Conservation (phyloP, 1,140 invertebrate species). For the Megathymus violae region DNA sequence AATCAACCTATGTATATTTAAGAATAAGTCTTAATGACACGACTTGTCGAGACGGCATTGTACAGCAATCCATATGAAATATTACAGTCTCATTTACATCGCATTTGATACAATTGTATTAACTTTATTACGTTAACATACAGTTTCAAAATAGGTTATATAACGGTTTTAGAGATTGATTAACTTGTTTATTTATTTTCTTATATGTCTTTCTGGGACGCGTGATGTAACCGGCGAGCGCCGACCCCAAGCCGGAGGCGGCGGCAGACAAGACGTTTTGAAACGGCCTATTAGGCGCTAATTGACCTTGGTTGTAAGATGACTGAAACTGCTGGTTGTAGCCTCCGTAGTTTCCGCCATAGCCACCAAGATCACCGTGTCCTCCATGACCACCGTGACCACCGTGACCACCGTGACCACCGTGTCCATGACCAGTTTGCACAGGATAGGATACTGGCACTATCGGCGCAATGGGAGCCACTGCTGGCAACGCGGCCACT, state of each 20-base stretch:
- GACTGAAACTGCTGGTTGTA: constrained; percentile 16
- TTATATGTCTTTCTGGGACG: constrained; percentile 59
- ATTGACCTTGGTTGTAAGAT: constrained; percentile 17
- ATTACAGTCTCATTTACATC: background rate
- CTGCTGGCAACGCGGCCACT: no score
- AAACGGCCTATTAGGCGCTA: constrained; percentile 44
- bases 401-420: constrained; percentile 38
- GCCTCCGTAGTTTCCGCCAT: constrained; percentile 15
- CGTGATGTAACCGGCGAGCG: constrained; percentile 56
- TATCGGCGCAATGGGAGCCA: constrained; percentile 14
- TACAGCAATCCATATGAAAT: no score
- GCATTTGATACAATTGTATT: constrained; percentile 6
- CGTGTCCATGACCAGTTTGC: constrained; percentile 37
- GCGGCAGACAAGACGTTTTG: constrained; percentile 60
- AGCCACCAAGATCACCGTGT: constrained; percentile 33
- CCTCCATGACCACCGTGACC: constrained; percentile 38
- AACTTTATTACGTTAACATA: constrained; percentile 20
- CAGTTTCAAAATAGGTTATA: constrained; percentile 59
- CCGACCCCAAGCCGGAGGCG: constrained; percentile 59
- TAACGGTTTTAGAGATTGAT: constrained; percentile 58
- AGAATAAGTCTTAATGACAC: no score
- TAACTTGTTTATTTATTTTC: constrained; percentile 60
- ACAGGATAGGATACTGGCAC: constrained; percentile 29
- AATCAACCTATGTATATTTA: no score
- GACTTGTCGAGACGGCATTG: no score